These are phyloP conservation scores for Reinhardtius hippoglossoides DNA, from an alignment of 2,113 vertebrate genomes.

Conservation along the genomic window DNA sequence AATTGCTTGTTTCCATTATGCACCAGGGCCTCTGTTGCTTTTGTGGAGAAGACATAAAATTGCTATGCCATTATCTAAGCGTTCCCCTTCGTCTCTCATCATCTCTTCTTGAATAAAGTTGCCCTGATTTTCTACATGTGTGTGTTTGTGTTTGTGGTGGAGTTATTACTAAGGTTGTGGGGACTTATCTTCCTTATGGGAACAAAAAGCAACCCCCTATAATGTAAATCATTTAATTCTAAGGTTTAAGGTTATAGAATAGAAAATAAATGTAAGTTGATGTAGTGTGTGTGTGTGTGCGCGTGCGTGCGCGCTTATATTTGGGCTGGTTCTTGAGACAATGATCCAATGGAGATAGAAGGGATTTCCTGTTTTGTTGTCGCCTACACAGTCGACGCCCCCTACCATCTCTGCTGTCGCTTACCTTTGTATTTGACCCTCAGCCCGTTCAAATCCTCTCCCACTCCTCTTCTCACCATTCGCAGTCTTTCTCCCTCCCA, in stretches of 20 bases:
- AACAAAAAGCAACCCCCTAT: neutral
- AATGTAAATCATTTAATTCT: neutral
- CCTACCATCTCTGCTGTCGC: conserved; percentile 28
- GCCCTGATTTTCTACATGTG: conserved; percentile 29
- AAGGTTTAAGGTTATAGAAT: no score
- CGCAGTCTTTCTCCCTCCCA: conserved; percentile 24
- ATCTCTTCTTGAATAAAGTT: conserved; percentile 69
- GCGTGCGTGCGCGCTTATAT: neutral
- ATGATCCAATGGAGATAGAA: conserved; percentile 41
- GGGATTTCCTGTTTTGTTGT: conserved; percentile 47
- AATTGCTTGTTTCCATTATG: conserved; percentile 75
- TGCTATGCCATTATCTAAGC: conserved; percentile 69
- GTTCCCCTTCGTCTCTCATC: conserved; percentile 56
- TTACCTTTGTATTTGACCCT: conserved; percentile 60
- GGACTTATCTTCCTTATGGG: neutral
- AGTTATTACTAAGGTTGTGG: neutral
- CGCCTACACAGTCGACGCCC: conserved; percentile 11
- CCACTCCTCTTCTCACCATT: conserved; percentile 31
- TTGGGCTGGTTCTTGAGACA: conserved; percentile 39
- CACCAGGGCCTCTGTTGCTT: conserved; percentile 64
- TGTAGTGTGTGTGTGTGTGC: no score
- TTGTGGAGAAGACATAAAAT: conserved; percentile 74
- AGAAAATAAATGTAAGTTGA: no score
- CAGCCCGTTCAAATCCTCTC: conserved; percentile 46
- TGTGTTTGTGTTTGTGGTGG: neutral